Evolutionary conservation across 53 echinoderm and acorn worm species (phyloP).

Genomic region (Holothuria scabra): DNA sequence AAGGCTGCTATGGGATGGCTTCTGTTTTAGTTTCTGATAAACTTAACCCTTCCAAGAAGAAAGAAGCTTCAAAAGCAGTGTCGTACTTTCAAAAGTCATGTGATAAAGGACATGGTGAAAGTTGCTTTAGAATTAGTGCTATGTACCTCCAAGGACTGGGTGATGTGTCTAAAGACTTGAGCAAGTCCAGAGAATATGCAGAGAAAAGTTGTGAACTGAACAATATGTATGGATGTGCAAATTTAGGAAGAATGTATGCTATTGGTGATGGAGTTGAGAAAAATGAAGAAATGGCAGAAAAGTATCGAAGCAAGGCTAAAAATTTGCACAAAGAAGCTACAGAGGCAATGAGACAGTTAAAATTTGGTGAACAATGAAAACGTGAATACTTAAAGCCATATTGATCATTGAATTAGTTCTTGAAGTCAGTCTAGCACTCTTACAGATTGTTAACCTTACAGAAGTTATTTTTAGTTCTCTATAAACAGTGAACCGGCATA

Average conservation of each 20-base stretch:
- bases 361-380: slow-evolving; percentile 75
- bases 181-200: slow-evolving; percentile 63
- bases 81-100: slow-evolving; percentile 72
- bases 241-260: slow-evolving; percentile 85
- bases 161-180: slow-evolving; percentile 69
- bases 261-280: slow-evolving; percentile 82
- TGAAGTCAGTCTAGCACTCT: too few relatives aligned
- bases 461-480: too few relatives aligned
- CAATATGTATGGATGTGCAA: slow-evolving; percentile 91
- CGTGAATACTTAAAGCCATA: too few relatives aligned
- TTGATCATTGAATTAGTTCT: too few relatives aligned
- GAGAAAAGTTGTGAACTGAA: slow-evolving; percentile 75
- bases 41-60: slow-evolving; percentile 33
- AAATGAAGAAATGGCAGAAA: slow-evolving; percentile 53
- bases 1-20: slow-evolving; percentile 81
- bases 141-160: slow-evolving; percentile 75
- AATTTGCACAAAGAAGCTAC: slow-evolving; percentile 69
- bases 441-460: too few relatives aligned
- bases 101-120: slow-evolving; percentile 67
- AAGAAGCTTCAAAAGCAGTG: slow-evolving; percentile 29
- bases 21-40: slow-evolving; percentile 55
- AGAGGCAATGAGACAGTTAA: slow-evolving; percentile 70
- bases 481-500: too few relatives aligned
- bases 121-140: slow-evolving; percentile 86
- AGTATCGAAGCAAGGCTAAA: slow-evolving; percentile 73